A percentile compares a stretch with the other conserved stretches of the same genome.
phyloP scores from a whole-genome alignment of 2,797 vertebrate genomes.

The Channa striata region DNA sequence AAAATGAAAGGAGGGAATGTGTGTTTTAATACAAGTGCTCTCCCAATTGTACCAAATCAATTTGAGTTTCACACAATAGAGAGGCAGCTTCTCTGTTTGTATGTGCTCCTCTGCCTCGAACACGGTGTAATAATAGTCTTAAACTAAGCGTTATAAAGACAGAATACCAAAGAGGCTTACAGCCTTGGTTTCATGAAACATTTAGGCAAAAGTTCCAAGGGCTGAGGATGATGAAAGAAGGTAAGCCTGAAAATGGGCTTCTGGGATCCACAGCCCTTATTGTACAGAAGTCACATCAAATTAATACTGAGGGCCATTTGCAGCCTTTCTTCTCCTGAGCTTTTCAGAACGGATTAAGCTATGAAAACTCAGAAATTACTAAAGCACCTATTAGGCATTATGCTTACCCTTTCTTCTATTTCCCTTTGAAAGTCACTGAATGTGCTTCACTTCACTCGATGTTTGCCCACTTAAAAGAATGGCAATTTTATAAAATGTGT shows the following conservation, averaged over 20 bases:
- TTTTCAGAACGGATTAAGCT: slow-evolving; percentile 99
- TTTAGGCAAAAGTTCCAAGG: slow-evolving; percentile 90
- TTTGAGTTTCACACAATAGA: slow-evolving; percentile 75
- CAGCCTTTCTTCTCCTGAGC: slow-evolving; percentile 96
- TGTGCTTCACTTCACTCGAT: slow-evolving; percentile 65
- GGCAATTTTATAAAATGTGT: slow-evolving; percentile 52
- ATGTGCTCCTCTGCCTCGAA: slow-evolving; percentile 78
- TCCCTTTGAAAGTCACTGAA: slow-evolving; percentile 80
- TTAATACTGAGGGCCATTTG: slow-evolving; percentile 99
- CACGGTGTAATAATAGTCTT: slow-evolving; percentile 82
- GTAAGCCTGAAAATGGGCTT: slow-evolving; percentile 90
- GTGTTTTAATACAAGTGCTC: slow-evolving; percentile 80
- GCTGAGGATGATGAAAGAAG: slow-evolving; percentile 87
- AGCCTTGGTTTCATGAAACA: slow-evolving; percentile 87
- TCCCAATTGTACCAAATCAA: slow-evolving; percentile 78
- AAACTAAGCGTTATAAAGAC: slow-evolving; percentile 78
- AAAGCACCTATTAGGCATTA: slow-evolving; percentile 96
- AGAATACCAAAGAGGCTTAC: slow-evolving; percentile 89
- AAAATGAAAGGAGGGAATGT: slow-evolving; percentile 74
- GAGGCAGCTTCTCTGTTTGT: slow-evolving; percentile 75
- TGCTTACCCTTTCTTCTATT: slow-evolving; percentile 78
- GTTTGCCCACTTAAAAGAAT: slow-evolving; percentile 66
- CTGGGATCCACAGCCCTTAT: slow-evolving; percentile 93
- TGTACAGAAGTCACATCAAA: slow-evolving; percentile 99
- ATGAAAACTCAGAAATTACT: slow-evolving; percentile 99